These are phyloP conservation scores for Montipora capitata DNA, from an alignment of 92 coral and sea anemone species.

Conservation along the genomic window DNA sequence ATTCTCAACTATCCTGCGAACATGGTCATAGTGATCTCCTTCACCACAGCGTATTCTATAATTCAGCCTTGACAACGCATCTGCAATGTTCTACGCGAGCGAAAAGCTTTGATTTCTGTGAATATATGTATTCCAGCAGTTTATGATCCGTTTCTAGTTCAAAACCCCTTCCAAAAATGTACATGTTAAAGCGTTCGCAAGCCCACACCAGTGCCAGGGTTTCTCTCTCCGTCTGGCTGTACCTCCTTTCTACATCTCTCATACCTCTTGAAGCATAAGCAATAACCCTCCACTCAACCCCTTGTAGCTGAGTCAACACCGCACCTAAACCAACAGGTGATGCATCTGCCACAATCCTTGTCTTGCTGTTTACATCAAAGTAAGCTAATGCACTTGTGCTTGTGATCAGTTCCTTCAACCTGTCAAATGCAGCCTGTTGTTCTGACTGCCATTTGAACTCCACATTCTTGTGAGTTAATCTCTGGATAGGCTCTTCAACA, in stretches of 20 bases:
- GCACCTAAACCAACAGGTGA: not conserved
- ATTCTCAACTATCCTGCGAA: not conserved
- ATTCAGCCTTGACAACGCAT: conserved; percentile 58
- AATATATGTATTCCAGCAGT: conserved; percentile 6
- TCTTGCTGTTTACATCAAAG: no score
- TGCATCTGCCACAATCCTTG: conserved; percentile 4
- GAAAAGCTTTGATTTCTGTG: conserved; percentile 45
- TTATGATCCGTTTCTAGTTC: no score
- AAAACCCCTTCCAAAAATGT: no score
- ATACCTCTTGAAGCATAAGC: no score
- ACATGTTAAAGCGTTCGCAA: conserved; percentile 45
- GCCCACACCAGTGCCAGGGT: conserved; percentile 64
- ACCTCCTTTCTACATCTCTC: conserved; percentile 28
- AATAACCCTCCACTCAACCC: conserved; percentile 52
- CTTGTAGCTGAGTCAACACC: conserved; percentile 17
- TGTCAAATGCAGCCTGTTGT: no score
- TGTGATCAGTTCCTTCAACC: no score
- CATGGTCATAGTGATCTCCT: conserved; percentile 13
- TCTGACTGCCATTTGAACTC: no score
- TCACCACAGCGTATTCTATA: not conserved
- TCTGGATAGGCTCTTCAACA: no score
- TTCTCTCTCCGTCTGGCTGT: conserved; percentile 54
- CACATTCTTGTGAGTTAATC: no score
- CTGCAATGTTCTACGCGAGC: conserved; percentile 66
- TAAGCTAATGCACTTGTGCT: no score